phyloP scores from a whole-genome alignment of 2,113 vertebrate species.

The Gnathonemus longibarbis region DNA sequence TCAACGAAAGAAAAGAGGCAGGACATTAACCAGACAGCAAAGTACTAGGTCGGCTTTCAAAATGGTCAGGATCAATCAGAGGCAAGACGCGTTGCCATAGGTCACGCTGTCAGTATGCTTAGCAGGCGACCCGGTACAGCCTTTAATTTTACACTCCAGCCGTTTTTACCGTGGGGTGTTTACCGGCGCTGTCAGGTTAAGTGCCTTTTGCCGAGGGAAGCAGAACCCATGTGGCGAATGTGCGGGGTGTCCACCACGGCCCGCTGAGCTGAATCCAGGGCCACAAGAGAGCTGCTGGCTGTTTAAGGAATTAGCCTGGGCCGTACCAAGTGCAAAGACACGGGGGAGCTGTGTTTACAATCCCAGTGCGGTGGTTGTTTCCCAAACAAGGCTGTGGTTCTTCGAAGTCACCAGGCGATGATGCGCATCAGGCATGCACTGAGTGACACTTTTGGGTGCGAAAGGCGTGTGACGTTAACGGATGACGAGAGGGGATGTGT shows the following conservation, averaged over 20 bases:
- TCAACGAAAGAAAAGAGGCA: not conserved
- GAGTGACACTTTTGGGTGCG: not conserved
- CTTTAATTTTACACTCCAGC: conserved; percentile 14
- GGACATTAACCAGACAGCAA: not conserved
- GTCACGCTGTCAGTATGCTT: not conserved
- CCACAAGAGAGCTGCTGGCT: not conserved
- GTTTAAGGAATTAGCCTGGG: not conserved
- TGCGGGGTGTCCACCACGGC: not conserved
- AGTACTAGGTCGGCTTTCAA: not conserved
- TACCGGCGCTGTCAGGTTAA: not conserved
- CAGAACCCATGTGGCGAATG: not conserved
- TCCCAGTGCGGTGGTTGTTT: not conserved
- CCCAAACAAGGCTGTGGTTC: not conserved
- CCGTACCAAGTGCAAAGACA: not conserved
- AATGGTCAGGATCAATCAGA: not conserved
- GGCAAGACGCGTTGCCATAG: not conserved
- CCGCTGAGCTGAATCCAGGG: not conserved
- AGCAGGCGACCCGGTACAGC: not conserved
- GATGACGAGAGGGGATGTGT: not conserved
- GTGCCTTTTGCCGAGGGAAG: not conserved
- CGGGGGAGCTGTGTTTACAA: not conserved
- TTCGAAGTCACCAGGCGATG: not conserved
- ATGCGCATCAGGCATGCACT: not conserved
- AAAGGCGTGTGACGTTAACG: not conserved
- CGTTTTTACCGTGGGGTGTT: conserved; percentile 2